These are phyloP conservation scores for Rhipidura dahli DNA, from an alignment of 2,113 vertebrate species.

Conservation along the genomic window DNA sequence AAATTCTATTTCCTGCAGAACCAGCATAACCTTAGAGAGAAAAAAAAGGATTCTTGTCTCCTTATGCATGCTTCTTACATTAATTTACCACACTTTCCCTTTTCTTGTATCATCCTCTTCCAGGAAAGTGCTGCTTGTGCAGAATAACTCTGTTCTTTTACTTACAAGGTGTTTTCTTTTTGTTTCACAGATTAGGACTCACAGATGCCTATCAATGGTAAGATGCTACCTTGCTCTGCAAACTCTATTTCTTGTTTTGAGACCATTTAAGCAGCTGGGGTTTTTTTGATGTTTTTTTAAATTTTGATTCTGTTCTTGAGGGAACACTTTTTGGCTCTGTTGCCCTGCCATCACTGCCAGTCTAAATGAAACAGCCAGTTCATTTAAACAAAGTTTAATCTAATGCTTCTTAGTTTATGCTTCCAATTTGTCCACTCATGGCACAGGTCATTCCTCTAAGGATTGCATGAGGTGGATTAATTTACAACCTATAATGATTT, in stretches of 20 bases:
- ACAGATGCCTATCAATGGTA: constrained; percentile 90
- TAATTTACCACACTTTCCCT: neutral
- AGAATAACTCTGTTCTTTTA: neutral
- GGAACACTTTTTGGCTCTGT: neutral
- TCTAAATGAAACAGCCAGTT: neutral
- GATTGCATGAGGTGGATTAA: neutral
- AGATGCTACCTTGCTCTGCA: constrained; percentile 23
- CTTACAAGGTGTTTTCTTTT: constrained; percentile 33
- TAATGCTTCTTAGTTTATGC: neutral
- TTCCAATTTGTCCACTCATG: neutral
- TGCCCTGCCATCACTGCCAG: neutral
- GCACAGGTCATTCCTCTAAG: neutral
- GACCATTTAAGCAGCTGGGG: neutral
- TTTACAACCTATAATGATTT: neutral
- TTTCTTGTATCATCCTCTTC: neutral
- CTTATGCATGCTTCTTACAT: neutral
- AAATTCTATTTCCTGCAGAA: neutral
- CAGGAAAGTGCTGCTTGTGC: neutral
- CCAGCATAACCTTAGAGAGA: neutral
- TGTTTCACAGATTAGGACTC: constrained; percentile 79
- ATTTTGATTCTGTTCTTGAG: neutral
- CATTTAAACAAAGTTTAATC: neutral
- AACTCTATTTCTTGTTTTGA: neutral
- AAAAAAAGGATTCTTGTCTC: neutral
- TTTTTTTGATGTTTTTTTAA: rapidly evolving